Base-by-base conservation (phyloP, 2,113 vertebrate genomes). In the Apus apus region DNA sequence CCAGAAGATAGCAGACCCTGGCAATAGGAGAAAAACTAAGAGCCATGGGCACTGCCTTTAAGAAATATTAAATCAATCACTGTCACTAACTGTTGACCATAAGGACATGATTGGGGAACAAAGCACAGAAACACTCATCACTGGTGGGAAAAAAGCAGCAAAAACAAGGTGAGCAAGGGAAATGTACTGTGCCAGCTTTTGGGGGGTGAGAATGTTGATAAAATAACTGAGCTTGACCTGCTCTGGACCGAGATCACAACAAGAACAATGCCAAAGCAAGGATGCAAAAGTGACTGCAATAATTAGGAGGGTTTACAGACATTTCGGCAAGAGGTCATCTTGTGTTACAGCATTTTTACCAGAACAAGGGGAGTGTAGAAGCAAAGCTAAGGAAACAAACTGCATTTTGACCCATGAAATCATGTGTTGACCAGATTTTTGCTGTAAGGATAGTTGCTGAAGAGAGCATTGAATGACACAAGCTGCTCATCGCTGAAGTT, bases 261-360 rank as follows among this genome's bases (percentile, higher is more conserved):
- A 82, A 84, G 34, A 88, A 34, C 14, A 22, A 17, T 75, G 34
- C 67, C 62, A 72, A 78, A 91, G 40, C 66, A 68, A 87, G 53
- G 90, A 86, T 60, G 29, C 32, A 61, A 53, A 97, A 89, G 57
- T 68, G 80, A 27, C 73, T 85, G 73, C 46, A 85, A 19, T 89
- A 82, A 79, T 79, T 86, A 85, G 73, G 68, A 90, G 29, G 38
- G 22, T 77, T 96, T 85, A 54, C 80, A 91, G 65, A 51, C 50
- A 25, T 79, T 78, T 89, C 0, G 2, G 77, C 54, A 57, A 89
- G 62, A 85, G 86, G 74, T 95, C 61, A 40, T 56, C 50, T 72
- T 50, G 17, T 66, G 58, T 90, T 92, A 32, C 62, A 85, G 84
- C 10, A 20, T 51, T 85, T 85, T 61, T 85, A 78, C 40, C 23